Conservation (phyloP, 2,888 invertebrate genomes). For the Gymnoscelis rufifasciata region DNA sequence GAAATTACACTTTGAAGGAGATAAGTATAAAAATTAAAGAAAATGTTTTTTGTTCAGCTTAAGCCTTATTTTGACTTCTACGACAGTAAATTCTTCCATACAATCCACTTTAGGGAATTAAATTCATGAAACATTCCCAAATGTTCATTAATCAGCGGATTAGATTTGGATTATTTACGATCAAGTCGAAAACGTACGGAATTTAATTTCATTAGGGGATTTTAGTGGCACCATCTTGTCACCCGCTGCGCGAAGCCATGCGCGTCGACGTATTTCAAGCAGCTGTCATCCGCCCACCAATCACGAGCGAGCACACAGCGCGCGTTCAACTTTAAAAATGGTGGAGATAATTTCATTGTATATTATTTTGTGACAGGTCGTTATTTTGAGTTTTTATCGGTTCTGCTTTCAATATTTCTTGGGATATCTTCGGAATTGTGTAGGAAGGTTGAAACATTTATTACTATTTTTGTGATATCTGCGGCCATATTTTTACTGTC, state of each 20-base stretch:
- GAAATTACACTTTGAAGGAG: too few species aligned
- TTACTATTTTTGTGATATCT: slow-evolving; percentile 8
- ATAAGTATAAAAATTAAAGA: too few species aligned
- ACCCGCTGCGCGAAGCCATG: slow-evolving; percentile 70
- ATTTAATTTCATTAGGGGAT: slow-evolving; percentile 78
- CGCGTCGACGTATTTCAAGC: slow-evolving; percentile 67
- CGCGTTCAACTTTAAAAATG: slow-evolving; percentile 72
- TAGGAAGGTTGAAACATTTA: slow-evolving; percentile 16
- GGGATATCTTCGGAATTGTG: slow-evolving; percentile 41
- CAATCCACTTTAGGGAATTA: slow-evolving; percentile 44
- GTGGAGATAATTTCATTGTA: slow-evolving; percentile 78
- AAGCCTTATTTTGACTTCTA: too few species aligned
- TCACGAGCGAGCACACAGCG: slow-evolving; percentile 44
- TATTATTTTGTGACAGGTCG: slow-evolving; percentile 79
- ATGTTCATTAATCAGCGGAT: slow-evolving; percentile 75
- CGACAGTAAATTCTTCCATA: slow-evolving; percentile 7
- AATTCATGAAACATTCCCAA: slow-evolving; percentile 47
- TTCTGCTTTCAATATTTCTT: slow-evolving; percentile 63
- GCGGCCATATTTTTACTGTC: slow-evolving; percentile 10
- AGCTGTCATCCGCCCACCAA: slow-evolving; percentile 73
- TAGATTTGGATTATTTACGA: slow-evolving; percentile 76
- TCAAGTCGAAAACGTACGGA: slow-evolving; percentile 74
- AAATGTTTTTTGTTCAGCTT: too few species aligned
- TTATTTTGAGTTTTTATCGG: slow-evolving; percentile 74
- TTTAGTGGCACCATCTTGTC: slow-evolving; percentile 74